Evolutionary conservation across 2,888 invertebrate species (phyloP).

Genomic region (Arrhopalites spinosus): DNA sequence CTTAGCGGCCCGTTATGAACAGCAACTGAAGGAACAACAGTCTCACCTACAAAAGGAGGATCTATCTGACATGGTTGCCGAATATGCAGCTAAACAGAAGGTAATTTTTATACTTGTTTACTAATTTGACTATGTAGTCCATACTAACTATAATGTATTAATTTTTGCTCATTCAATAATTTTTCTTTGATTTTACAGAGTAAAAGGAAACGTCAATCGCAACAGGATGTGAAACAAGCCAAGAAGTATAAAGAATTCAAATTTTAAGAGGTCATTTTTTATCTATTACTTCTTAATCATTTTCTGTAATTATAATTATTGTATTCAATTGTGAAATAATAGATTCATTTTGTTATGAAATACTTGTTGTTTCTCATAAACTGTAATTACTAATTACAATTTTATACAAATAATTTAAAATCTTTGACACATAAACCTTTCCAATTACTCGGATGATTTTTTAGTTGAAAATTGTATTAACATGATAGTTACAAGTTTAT

Average conservation of each 20-base stretch:
- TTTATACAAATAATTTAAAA: no score
- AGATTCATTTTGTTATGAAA: no score
- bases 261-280: constrained; percentile 72
- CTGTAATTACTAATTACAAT: no score
- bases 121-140: neutral
- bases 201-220: constrained; percentile 84
- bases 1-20: constrained; percentile 94
- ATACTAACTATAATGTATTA: neutral
- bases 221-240: constrained; percentile 77
- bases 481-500: no score
- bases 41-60: constrained; percentile 89
- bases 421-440: no score
- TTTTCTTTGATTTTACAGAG: constrained; percentile 67
- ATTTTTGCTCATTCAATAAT: neutral
- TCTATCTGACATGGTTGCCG: constrained; percentile 97
- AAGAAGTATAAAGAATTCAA: constrained; percentile 99
- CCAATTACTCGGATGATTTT: no score
- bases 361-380: no score
- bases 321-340: constrained; percentile 56
- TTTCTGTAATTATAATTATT: neutral
- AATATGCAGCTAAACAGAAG: constrained; percentile 96
- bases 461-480: no score
- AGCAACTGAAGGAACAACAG: constrained; percentile 91
- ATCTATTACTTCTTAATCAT: neutral
- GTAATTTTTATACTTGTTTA: constrained; percentile 61